Percentiles rank a stretch among this genome's conserved stretches.
Evolutionary conservation across 1,140 invertebrate genomes (phyloP).

Genomic region (Drosophila subpulchrella): DNA sequence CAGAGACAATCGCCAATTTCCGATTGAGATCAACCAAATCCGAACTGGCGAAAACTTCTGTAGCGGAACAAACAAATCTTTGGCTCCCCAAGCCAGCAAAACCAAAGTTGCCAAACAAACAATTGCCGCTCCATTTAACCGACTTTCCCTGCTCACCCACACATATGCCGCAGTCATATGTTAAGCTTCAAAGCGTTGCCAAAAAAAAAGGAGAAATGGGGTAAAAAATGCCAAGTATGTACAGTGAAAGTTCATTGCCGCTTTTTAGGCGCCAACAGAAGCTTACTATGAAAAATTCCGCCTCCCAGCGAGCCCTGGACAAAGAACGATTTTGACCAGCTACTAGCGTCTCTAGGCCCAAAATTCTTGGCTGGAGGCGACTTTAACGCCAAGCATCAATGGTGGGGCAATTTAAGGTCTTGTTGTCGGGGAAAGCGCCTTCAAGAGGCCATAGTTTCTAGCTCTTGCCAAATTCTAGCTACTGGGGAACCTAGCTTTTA

Average conservation of each 20-base stretch:
- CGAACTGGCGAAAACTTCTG: slow-evolving; percentile 10
- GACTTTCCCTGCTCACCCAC: slow-evolving; percentile 30
- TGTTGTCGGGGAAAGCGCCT: no score
- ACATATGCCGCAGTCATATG: slow-evolving; percentile 47
- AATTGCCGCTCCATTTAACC: slow-evolving; percentile 55
- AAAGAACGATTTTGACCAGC: no score
- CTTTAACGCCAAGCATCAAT: no score
- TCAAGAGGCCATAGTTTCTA: no score
- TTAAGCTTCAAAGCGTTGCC: slow-evolving; percentile 27
- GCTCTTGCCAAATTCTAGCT: no score
- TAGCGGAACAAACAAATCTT: slow-evolving; percentile 40
- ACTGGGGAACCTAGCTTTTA: no score
- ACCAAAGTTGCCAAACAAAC: slow-evolving; percentile 50
- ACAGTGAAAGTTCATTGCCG: slow-evolving; percentile 58
- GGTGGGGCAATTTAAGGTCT: no score
- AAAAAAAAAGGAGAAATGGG: slow-evolving; percentile 7
- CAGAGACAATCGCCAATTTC: slow-evolving; percentile 7
- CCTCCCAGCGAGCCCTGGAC: no score
- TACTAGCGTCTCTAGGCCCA: no score
- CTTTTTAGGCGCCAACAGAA: slow-evolving; percentile 49
- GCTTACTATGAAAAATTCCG: slow-evolving; percentile 35
- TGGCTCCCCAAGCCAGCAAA: slow-evolving; percentile 36
- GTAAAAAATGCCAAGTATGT: slow-evolving; percentile 35
- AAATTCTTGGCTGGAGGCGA: no score
- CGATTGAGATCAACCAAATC: slow-evolving; percentile 34